Base-by-base conservation (phyloP, 2,797 vertebrate genomes). In the Jordanella pulchra region DNA sequence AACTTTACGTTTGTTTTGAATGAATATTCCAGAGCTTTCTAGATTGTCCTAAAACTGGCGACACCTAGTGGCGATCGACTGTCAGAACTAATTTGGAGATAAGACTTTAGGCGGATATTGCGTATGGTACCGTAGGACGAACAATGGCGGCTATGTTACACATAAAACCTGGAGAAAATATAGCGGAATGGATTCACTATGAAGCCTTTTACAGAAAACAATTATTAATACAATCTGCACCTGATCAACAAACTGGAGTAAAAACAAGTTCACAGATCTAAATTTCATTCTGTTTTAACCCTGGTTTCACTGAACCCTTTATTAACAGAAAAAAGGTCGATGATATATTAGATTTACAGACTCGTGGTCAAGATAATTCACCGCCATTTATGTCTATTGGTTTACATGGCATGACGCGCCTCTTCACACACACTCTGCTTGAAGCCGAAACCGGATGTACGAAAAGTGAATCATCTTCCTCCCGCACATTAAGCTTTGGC, bases 371-470 rank as follows among this genome's bases (percentile, higher is more conserved):
- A 77, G 28, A 76, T 67, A 39, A 6, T 35, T 50, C 51, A 18
- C 17, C 30, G 17, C 14, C 21, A 0, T 44, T 23, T 45, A 12
- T 21, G 3, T 25, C 3, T 0, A 39, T 23, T 14, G 39, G 3
- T 45, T 63, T 42, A 25, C 32, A 18, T n/a, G 21, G 32, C n/a
- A n/a, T 42, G 7, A 42, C 2, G 6, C 17, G 32, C 4, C 17
- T 30, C 14, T 42, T 9, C 27, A 11, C 0, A 55, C 39, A 56
- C 54, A 48, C 30, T 13, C 7, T 55, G 63, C 6, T 4, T 12
- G 18, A 0, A 28, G 1, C 23, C 83, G 4, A 84, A 84, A 50
- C 6, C 90, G 89, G 90, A 91, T 84, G 72, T 84, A 27, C 47
- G 69, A 2, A 7, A 0, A 0, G 13, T 1, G 61, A 76, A 0